These are phyloP conservation scores for Pantala flavescens DNA, from an alignment of 1,140 invertebrate genomes.

Conservation along the genomic window DNA sequence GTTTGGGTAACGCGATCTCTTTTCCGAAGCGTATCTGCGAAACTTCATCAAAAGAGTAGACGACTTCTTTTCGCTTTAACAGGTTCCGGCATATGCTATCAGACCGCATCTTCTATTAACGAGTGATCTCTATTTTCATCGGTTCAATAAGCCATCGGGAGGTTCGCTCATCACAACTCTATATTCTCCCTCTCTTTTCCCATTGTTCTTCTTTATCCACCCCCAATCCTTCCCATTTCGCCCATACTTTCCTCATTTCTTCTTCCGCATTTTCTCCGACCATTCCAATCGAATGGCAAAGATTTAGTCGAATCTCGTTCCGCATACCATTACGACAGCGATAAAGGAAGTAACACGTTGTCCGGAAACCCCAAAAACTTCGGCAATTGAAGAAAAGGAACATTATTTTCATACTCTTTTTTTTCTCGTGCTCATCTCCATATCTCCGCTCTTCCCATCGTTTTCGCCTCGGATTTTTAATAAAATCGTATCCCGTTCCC, in stretches of 20 bases:
- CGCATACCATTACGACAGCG: background rate
- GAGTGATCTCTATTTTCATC: background rate
- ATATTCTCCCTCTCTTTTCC: background rate
- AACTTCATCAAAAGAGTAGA: too few species aligned
- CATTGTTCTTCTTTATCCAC: background rate
- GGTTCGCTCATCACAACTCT: background rate
- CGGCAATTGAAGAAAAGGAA: background rate
- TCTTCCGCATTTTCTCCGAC: background rate
- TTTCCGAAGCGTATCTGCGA: too few species aligned
- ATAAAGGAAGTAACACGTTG: slow-evolving; percentile 6
- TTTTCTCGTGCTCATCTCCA: background rate
- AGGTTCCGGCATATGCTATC: too few species aligned
- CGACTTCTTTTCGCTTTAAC: too few species aligned
- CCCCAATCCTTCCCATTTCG: background rate
- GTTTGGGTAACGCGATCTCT: too few species aligned
- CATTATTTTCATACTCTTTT: background rate
- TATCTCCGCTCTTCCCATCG: background rate
- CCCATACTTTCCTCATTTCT: too few species aligned
- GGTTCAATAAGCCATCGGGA: background rate
- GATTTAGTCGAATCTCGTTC: background rate
- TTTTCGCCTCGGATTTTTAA: background rate
- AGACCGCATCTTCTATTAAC: background rate
- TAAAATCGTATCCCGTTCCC: background rate
- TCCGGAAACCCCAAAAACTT: background rate
- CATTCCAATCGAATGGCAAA: background rate